Evolutionary conservation across 2,797 vertebrate genomes (phyloP), one percentile per base, ranked within the genome.

Genomic region (Coregonus ussuriensis): DNA sequence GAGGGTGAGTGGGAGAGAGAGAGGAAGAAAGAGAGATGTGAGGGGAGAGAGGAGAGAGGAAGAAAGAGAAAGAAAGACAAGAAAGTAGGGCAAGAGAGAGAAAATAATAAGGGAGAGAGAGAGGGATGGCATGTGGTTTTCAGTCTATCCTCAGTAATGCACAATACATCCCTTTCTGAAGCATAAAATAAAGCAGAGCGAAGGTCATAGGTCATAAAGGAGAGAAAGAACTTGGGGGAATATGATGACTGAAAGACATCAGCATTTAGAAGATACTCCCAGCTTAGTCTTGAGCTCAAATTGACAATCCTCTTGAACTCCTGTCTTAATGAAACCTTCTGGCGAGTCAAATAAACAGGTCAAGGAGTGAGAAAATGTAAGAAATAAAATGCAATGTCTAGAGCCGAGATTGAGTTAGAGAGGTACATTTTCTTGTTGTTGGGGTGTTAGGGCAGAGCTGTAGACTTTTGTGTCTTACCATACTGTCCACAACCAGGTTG

Each of bases 401-500:
- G 7, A 52, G 4, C 47, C 70, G 25, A 51, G 52, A 52, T 71
- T 37, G 37, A 25, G n/a, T 66, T 66, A 4, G 29, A 66, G 31
- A 14, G 65, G 29, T 67, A 15, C 1, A 14, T 14, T 56, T 16
- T 16, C 5, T 7, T 25, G 59, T 62, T 31, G 29, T 67, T 13
- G 6, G 15, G 52, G 14, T 16, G 25, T 33, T 15, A 16, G 71
- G 21, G 21, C 5, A 33, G 71, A 54, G 72, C 1, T 3, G 21
- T 25, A 53, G 25, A 15, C 47, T 16, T 71, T 21, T 53, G 4
- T 54, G 31, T 31, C 21, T 29, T 89, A 97, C 95, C 94, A 96
- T 92, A 88, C 91, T 96, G 84, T 97, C 95, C 89, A 96, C 71
- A n/a, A 92, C 66, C 35, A 97, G 74, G 88, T 95, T 95, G 59